Base-by-base conservation (phyloP, 2,113 vertebrate genomes). In the Azemiops feae region DNA sequence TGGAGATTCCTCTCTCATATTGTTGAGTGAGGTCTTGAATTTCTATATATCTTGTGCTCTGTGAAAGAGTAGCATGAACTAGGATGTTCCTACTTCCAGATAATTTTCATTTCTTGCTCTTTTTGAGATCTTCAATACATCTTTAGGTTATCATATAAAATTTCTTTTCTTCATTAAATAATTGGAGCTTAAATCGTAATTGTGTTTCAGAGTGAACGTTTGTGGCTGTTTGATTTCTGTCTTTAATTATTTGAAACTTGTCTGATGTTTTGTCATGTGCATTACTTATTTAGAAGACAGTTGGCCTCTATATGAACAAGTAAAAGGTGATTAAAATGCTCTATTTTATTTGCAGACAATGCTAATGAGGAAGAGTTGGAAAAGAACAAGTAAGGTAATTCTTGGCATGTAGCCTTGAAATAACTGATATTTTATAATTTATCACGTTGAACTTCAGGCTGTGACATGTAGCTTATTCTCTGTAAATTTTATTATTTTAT, bases 371-470 rank as follows among this genome's bases (percentile, higher is more conserved):
- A 99, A 99, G 98, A 99, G 98, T 98, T 99, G 99, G 98, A 99
- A 99, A 98, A 98, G 99, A 98, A 98, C 99, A 98, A 99, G 99
- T 99, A 99, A 99, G 99, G 99, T 99, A 99, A 99, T 98, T 97
- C 98, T 97, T 98, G 98, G 97, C 98, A 98, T 98, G 98, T 97
- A 94, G 92, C 96, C 95, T 97, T 97, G 54, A 93, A 95, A 95
- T 54, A 95, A 91, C 86, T 89, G 86, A 88, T 74, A 86, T 93
- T 88, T 94, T 95, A 94, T 95, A 85, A 50, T 92, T 93, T 88
- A 12, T 93, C 22, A 93, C 45, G 0, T 74, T 96, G 53, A 96
- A 53, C 23, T 91, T 89, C 45, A 87, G 93, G 60, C 54, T 94
- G 6, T 91, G 47, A 1, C 47, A 43, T 52, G 53, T 74, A 91